These are phyloP conservation scores for Ormyrus thymus DNA, from an alignment of 2,888 invertebrate species.

Conservation along the genomic window DNA sequence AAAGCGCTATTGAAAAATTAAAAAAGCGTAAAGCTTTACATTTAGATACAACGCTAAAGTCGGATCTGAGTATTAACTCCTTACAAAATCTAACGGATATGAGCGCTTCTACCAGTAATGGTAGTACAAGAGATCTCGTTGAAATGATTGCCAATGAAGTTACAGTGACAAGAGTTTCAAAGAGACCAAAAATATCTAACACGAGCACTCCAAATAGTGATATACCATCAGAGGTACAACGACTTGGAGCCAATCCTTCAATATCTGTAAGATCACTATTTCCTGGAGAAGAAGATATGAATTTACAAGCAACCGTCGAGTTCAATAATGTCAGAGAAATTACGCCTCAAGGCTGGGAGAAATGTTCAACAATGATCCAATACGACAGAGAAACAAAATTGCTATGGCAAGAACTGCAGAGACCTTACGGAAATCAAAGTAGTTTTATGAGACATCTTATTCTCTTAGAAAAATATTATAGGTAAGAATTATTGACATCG, in stretches of 20 bases:
- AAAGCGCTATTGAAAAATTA: conserved; percentile 70
- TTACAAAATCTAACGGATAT: too few species aligned
- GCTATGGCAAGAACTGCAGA: conserved; percentile 88
- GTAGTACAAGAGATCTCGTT: conserved; percentile 65
- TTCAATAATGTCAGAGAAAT: conserved; percentile 83
- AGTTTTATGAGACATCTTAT: conserved; percentile 89
- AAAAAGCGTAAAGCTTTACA: conserved; percentile 69
- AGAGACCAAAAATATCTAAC: conserved; percentile 74
- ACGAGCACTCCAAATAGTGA: conserved; percentile 77
- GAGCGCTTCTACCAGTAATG: background rate
- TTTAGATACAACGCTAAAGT: conserved; percentile 62
- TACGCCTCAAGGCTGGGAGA: conserved; percentile 90
- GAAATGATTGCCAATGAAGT: conserved; percentile 78
- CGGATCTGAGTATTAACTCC: conserved; percentile 11
- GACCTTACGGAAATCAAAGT: conserved; percentile 91
- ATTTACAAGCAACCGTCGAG: conserved; percentile 84
- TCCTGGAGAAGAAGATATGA: conserved; percentile 89
- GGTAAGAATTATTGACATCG: conserved; percentile 27
- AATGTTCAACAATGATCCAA: conserved; percentile 86
- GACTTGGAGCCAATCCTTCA: conserved; percentile 86
- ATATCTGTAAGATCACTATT: conserved; percentile 88
- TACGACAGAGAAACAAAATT: conserved; percentile 88
- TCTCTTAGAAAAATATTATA: conserved; percentile 84
- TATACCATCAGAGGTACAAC: conserved; percentile 79
- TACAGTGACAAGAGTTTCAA: conserved; percentile 78